Percentiles rank a stretch among this genome's conserved stretches.
phyloP scores from a whole-genome alignment of 1,140 invertebrate genomes.

The Eriosoma lanigerum region DNA sequence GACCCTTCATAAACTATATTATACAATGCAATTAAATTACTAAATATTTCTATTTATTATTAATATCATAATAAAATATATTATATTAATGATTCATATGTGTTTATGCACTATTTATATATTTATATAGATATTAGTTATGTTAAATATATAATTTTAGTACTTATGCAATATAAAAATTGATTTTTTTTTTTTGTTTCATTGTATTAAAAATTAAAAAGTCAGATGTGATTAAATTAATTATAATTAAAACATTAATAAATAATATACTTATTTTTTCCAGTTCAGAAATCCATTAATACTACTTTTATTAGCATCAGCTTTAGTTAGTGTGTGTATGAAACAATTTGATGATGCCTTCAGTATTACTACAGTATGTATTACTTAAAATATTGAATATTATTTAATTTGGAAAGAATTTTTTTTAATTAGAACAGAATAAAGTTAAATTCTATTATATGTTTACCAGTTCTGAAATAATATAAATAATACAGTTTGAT shows the following conservation, averaged over 20 bases:
- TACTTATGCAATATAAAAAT: neutral
- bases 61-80: neutral
- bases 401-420: neutral
- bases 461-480: no score
- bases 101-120: no score
- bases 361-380: slow-evolving; percentile 93
- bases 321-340: slow-evolving; percentile 94
- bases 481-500: no score
- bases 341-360: slow-evolving; percentile 97
- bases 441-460: no score
- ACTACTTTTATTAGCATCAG: slow-evolving; percentile 89
- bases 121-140: no score
- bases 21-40: neutral
- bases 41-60: neutral
- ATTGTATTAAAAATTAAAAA: no score
- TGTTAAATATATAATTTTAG: neutral
- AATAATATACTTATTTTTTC: slow-evolving; percentile 55
- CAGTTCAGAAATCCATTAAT: slow-evolving; percentile 98
- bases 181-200: neutral
- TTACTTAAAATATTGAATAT: slow-evolving; percentile 54
- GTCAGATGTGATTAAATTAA: no score
- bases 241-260: neutral
- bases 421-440: no score
- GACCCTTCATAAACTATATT: no score
- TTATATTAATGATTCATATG: no score